Conservation (phyloP, 2,888 invertebrate genomes). For the Stramonita haemastoma region DNA sequence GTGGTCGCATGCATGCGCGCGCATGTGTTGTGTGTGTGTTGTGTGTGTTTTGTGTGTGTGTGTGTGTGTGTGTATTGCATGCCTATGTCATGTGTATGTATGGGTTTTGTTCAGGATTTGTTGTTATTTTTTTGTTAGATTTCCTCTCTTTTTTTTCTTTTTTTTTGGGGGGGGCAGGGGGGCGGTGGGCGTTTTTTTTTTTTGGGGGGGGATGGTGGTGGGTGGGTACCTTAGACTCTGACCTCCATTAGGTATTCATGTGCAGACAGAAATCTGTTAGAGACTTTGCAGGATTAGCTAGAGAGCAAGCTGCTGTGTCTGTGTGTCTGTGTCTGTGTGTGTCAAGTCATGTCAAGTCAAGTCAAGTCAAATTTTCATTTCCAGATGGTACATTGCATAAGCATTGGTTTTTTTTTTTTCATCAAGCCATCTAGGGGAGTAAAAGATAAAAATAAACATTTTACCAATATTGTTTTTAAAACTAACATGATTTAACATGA, state of each 20-base stretch:
- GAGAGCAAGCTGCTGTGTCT: neutral
- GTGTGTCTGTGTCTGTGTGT: neutral
- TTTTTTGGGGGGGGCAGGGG: neutral
- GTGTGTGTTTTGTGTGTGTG: neutral
- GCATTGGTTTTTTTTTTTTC: no score
- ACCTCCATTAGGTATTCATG: conserved; percentile 9
- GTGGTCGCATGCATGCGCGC: neutral
- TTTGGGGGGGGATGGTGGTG: neutral
- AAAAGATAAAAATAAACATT: no score
- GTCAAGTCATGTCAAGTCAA: no score
- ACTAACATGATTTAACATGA: no score
- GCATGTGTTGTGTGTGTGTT: neutral
- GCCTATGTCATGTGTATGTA: neutral
- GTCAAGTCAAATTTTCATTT: no score
- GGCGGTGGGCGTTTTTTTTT: neutral
- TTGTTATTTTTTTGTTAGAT: neutral
- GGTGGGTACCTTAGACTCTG: neutral
- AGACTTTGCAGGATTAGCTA: neutral
- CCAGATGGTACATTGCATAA: no score
- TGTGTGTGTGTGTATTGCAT: neutral
- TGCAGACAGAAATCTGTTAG: conserved; percentile 22
- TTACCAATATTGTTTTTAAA: no score
- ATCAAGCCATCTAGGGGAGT: no score
- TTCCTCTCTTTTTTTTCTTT: neutral
- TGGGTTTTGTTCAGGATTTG: neutral